phyloP scores from a whole-genome alignment of 2,797 vertebrate species.

The Notoglanidium macrostoma region DNA sequence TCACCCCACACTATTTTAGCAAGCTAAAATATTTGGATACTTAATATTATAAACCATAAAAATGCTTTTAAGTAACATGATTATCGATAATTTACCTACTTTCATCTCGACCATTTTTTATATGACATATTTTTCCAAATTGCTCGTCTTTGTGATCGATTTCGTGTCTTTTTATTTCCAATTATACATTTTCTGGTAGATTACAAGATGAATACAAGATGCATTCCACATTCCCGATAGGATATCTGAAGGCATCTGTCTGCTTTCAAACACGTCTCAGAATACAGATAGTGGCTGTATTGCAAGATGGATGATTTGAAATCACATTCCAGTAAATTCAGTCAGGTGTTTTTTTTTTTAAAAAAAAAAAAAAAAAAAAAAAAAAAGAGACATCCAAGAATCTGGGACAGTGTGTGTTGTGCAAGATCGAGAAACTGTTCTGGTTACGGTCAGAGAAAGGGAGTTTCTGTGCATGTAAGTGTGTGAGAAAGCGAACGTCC shows the following conservation, averaged over 20 bases:
- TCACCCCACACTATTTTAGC: not conserved
- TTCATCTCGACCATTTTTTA: not conserved
- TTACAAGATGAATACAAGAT: too few relatives aligned
- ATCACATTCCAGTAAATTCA: not conserved
- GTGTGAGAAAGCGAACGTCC: not conserved
- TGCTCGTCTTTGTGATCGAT: not conserved
- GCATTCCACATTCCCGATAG: not conserved
- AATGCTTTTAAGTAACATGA: not conserved
- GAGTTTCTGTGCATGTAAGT: not conserved
- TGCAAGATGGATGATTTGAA: not conserved
- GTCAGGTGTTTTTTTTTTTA: not conserved
- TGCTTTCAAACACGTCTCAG: conserved; percentile 5
- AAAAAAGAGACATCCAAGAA: not conserved
- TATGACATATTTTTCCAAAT: not conserved
- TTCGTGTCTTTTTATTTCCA: not conserved
- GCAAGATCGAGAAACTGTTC: not conserved
- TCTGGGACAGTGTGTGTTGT: not conserved
- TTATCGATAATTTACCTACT: not conserved
- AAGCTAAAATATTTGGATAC: not conserved
- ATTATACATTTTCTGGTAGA: too few relatives aligned
- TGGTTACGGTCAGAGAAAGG: not conserved
- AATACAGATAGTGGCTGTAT: not conserved
- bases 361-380: too few relatives aligned
- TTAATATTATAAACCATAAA: not conserved
- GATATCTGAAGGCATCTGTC: not conserved